Conservation (phyloP, 2,888 invertebrate species). For the Lumbricus terrestris region DNA sequence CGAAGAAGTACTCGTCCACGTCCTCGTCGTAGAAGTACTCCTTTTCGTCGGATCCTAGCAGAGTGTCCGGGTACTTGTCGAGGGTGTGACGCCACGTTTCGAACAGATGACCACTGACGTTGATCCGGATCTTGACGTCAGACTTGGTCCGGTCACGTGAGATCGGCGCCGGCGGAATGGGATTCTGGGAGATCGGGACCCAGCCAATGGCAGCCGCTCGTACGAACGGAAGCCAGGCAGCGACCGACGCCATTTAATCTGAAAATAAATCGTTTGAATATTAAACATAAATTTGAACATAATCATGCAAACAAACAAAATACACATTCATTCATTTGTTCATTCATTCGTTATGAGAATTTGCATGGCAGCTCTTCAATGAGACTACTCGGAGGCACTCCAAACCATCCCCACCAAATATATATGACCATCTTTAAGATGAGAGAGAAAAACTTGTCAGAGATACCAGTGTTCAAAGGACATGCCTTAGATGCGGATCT, state of each 20-base stretch:
- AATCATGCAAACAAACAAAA: not conserved
- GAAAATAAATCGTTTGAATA: not conserved
- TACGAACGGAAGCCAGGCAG: conserved; percentile 99
- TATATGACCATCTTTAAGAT: too few species aligned
- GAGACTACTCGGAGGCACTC: too few species aligned
- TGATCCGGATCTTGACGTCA: conserved; percentile 87
- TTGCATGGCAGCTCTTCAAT: too few species aligned
- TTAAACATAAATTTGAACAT: not conserved
- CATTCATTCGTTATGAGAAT: too few species aligned
- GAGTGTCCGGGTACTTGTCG: conserved; percentile 97
- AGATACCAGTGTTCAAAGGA: too few species aligned
- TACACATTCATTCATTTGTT: too few species aligned
- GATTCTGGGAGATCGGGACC: conserved; percentile 98
- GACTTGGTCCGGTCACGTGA: conserved; percentile 87
- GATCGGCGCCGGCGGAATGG: conserved; percentile 92
- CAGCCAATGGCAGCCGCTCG: conserved; percentile 99
- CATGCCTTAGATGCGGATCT: too few species aligned
- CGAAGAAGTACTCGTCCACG: conserved; percentile 97
- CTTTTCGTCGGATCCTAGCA: conserved; percentile 92
- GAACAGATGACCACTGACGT: conserved; percentile 88
- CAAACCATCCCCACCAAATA: too few species aligned
- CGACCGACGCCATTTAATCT: conserved; percentile 91
- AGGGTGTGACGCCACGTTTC: conserved; percentile 99
- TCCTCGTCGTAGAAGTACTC: conserved; percentile 83
- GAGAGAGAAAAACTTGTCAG: too few species aligned